These are phyloP conservation scores for Alectoris magna DNA, from an alignment of 2,797 vertebrate species.

Conservation along the genomic window DNA sequence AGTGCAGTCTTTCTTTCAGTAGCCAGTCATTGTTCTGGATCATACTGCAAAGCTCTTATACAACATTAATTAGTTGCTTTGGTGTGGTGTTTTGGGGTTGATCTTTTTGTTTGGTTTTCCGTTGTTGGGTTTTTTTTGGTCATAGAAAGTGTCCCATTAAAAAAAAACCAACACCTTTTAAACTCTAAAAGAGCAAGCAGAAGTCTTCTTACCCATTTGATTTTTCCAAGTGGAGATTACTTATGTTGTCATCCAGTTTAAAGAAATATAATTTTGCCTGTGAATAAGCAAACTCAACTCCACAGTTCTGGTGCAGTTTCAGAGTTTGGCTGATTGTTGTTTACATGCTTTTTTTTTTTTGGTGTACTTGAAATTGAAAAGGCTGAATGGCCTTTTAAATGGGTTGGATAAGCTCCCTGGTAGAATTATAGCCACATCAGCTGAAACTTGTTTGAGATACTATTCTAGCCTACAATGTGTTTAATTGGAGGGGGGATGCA, in stretches of 20 bases:
- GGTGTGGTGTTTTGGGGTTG: neutral
- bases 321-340: neutral
- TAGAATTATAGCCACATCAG: neutral
- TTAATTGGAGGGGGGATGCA: neutral
- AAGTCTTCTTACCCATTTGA: neutral
- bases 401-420: neutral
- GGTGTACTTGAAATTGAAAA: neutral
- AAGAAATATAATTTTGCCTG: neutral
- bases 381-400: neutral
- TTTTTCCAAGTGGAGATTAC: neutral
- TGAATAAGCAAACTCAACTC: neutral
- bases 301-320: neutral
- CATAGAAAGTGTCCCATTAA: fast-evolving
- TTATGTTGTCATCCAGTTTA: neutral
- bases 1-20: neutral
- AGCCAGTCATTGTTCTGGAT: neutral
- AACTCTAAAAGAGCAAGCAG: neutral
- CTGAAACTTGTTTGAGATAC: neutral
- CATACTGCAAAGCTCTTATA: neutral
- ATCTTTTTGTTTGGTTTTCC: neutral
- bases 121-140: neutral
- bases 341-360: neutral
- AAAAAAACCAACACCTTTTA: neutral
- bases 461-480: neutral
- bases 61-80: neutral